phyloP scores from a whole-genome alignment of 2,888 invertebrate species.

The Lasioglossum figueresi region DNA sequence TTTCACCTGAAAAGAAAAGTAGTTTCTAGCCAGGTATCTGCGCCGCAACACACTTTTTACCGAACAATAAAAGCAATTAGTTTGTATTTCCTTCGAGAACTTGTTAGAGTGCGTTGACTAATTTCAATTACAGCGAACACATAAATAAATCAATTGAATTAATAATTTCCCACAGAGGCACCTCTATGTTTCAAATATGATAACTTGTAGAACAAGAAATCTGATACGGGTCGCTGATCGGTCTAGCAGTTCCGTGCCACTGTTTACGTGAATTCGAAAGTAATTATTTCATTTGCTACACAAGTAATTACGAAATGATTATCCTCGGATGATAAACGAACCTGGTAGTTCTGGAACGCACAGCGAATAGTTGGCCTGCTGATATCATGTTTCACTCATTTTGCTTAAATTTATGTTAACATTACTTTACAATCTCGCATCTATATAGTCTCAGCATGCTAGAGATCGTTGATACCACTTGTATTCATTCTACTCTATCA shows the following conservation, averaged over 20 bases:
- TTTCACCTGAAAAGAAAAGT: conserved; percentile 2
- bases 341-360: background rate
- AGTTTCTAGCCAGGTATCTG: background rate
- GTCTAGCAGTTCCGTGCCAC: background rate
- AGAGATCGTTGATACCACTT: conserved; percentile 45
- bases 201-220: background rate
- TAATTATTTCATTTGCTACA: background rate
- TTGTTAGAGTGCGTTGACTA: background rate
- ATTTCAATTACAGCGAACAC: no score
- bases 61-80: background rate
- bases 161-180: background rate
- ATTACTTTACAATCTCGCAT: conserved; percentile 46
- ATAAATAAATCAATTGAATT: background rate
- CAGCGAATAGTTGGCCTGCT: background rate
- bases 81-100: background rate
- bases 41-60: background rate
- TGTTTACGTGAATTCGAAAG: background rate
- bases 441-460: conserved; percentile 40
- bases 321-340: background rate
- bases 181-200: background rate
- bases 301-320: background rate
- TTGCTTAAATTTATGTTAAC: conserved; percentile 46
- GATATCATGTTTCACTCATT: conserved; percentile 39
- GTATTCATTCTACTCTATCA: conserved; percentile 50
- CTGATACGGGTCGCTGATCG: background rate